phyloP scores from a whole-genome alignment of 2,113 vertebrate genomes.

The Xyliphius kryptos region DNA sequence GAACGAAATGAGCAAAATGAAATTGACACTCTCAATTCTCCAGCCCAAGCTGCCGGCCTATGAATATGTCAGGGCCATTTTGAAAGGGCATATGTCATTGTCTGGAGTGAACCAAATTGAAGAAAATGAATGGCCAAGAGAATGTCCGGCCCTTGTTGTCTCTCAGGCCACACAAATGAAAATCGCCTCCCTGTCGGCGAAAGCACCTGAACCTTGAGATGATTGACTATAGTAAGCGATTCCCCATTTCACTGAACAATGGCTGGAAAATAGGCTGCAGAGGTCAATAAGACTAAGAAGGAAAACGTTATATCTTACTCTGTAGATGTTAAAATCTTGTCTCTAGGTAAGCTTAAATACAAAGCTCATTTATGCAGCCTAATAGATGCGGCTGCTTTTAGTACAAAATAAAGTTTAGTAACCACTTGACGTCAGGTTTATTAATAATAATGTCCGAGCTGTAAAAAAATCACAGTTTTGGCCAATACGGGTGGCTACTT shows the following conservation, averaged over 20 bases:
- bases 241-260: conserved; percentile 19
- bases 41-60: conserved; percentile 30
- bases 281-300: conserved; percentile 20
- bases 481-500: no score
- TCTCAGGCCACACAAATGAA: conserved; percentile 30
- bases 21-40: conserved; percentile 39
- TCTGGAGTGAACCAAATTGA: conserved; percentile 38
- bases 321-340: no score
- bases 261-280: conserved; percentile 23
- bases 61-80: conserved; percentile 47
- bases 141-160: conserved; percentile 25
- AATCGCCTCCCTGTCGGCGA: conserved; percentile 18
- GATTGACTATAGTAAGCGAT: conserved; percentile 20
- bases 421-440: no score
- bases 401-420: no score
- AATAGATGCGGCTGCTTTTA: no score
- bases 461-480: no score
- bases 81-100: conserved; percentile 48
- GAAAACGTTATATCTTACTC: neutral
- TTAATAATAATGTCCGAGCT: no score
- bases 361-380: no score
- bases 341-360: no score
- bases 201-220: conserved; percentile 33
- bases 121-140: conserved; percentile 39
- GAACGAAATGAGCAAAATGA: conserved; percentile 41